Conservation (phyloP, 1,140 invertebrate genomes). For the Ips typographus region DNA sequence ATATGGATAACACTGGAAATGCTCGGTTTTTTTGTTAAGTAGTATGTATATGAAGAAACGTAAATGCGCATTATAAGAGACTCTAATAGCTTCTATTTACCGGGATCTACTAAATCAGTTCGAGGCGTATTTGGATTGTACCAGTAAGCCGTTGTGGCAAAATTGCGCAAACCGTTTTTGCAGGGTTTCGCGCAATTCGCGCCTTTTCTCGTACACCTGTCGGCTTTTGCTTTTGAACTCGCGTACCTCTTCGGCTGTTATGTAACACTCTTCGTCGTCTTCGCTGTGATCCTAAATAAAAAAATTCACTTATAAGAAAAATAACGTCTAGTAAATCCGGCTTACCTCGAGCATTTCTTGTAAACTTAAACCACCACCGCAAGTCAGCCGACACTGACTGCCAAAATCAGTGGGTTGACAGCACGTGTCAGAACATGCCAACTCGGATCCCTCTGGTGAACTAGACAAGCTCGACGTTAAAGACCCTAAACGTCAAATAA, state of each 20-base stretch:
- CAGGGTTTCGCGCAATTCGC: slow-evolving; percentile 77
- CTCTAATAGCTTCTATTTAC: too few relatives aligned
- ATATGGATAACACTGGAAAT: too few relatives aligned
- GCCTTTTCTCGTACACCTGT: slow-evolving; percentile 75
- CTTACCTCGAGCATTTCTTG: slow-evolving; percentile 70
- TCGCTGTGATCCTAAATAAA: slow-evolving; percentile 57
- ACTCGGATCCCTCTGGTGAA: slow-evolving; percentile 80
- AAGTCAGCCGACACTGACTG: slow-evolving; percentile 47
- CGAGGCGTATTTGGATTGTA: slow-evolving; percentile 48
- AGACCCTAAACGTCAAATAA: slow-evolving; percentile 46
- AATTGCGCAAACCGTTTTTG: slow-evolving; percentile 79
- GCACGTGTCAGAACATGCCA: slow-evolving; percentile 80
- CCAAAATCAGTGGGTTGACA: slow-evolving; percentile 68
- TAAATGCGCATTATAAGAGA: too few relatives aligned
- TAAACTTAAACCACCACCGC: slow-evolving; percentile 59
- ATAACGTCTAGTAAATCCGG: slow-evolving; percentile 1
- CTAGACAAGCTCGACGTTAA: slow-evolving; percentile 70
- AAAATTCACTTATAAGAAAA: neutral
- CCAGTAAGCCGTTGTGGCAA: slow-evolving; percentile 59
- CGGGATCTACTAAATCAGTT: slow-evolving; percentile 36
- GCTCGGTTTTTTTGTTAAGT: too few relatives aligned
- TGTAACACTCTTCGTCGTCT: slow-evolving; percentile 77
- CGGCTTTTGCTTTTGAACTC: slow-evolving; percentile 74
- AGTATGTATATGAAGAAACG: too few relatives aligned
- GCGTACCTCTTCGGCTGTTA: slow-evolving; percentile 81